Conservation (phyloP, 2,797 vertebrate genomes). For the Octomys mimax region DNA sequence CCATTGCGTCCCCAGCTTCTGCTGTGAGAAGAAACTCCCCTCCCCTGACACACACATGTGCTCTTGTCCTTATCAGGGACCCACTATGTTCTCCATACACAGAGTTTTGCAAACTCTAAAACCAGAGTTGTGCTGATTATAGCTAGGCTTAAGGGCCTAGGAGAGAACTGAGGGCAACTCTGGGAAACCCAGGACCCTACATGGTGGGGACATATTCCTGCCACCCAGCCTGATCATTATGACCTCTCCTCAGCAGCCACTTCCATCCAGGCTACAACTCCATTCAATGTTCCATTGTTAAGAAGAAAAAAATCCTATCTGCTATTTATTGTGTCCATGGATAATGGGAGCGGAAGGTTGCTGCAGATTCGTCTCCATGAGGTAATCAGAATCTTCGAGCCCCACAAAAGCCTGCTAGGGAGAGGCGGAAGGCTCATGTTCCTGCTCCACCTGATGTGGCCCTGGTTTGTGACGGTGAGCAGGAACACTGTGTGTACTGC, state of each 20-base stretch:
- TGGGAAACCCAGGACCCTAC: accelerated
- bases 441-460: not conserved
- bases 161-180: not conserved
- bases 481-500: not conserved
- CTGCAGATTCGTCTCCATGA: not conserved
- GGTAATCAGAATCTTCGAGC: not conserved
- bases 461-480: not conserved
- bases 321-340: not conserved
- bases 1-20: not conserved
- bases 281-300: not conserved
- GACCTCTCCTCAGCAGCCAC: not conserved
- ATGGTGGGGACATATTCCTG: not conserved
- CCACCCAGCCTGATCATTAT: not conserved
- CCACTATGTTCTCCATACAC: not conserved
- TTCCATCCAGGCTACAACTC: not conserved
- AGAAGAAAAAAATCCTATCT: not conserved
- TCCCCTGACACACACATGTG: no score
- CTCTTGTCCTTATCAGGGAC: not conserved
- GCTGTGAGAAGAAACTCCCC: not conserved
- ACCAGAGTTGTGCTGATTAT: not conserved
- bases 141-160: not conserved
- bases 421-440: not conserved
- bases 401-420: not conserved
- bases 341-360: not conserved
- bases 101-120: not conserved